Conservation (phyloP, 2,113 vertebrate genomes). For the Pao palembangensis region DNA sequence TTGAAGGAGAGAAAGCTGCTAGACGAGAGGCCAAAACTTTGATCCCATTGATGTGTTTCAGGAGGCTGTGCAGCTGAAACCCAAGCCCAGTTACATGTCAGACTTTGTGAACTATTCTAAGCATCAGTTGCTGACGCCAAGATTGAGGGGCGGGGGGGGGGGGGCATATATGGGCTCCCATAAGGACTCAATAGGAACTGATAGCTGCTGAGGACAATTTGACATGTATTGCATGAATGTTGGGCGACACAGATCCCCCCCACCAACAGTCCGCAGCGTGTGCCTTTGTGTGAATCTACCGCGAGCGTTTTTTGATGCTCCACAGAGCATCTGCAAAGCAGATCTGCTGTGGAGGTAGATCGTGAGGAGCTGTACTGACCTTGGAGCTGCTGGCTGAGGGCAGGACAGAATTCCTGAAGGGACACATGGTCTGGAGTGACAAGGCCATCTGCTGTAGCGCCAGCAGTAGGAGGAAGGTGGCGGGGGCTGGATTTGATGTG, state of each 20-base stretch:
- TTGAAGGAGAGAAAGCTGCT: conserved; percentile 45
- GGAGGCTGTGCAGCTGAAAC: conserved; percentile 75
- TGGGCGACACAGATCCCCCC: conserved; percentile 42
- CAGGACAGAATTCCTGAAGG: conserved; percentile 77
- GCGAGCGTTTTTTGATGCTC: no score
- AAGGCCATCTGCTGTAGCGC: conserved; percentile 77
- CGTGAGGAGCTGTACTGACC: conserved; percentile 72
- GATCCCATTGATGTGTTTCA: conserved; percentile 76
- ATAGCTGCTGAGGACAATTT: conserved; percentile 34
- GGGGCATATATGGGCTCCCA: conserved; percentile 53
- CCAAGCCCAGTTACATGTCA: conserved; percentile 75
- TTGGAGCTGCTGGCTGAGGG: conserved; percentile 74
- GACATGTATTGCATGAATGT: conserved; percentile 37
- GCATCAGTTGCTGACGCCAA: conserved; percentile 78
- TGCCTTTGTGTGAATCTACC: no score
- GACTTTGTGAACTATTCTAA: conserved; percentile 83
- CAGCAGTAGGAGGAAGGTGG: conserved; percentile 65
- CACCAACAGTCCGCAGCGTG: background rate
- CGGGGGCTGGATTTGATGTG: conserved; percentile 48
- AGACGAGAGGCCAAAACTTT: conserved; percentile 49
- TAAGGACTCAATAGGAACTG: conserved; percentile 61
- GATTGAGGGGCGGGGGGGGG: conserved; percentile 49
- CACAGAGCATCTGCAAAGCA: conserved; percentile 1
- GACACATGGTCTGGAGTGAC: conserved; percentile 82
- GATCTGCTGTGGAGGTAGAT: conserved; percentile 43